Conservation (phyloP, 2,888 invertebrate genomes). For the Euproctis similis region DNA sequence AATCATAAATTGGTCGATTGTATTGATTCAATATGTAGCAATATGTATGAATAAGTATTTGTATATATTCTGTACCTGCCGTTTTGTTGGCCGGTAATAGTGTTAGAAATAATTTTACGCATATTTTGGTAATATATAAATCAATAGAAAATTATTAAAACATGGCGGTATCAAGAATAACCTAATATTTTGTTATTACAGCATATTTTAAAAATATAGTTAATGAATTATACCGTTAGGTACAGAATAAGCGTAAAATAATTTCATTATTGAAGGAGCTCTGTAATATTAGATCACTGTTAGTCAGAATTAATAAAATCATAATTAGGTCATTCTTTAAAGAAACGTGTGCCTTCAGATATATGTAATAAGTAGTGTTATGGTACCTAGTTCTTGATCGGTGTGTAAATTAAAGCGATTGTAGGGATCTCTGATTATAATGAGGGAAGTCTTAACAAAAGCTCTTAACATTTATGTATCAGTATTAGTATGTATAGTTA, state of each 20-base stretch:
- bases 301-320: constrained; percentile 16
- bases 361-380: constrained; percentile 55
- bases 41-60: constrained; percentile 7
- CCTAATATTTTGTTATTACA: no score
- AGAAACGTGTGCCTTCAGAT: constrained; percentile 70
- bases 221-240: no score
- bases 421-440: constrained; percentile 31
- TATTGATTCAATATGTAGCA: background rate
- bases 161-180: no score
- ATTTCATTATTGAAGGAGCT: constrained; percentile 15
- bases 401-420: constrained; percentile 46
- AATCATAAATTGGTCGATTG: background rate
- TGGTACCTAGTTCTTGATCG: constrained; percentile 49
- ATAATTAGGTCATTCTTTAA: constrained; percentile 56
- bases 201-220: no score
- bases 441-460: constrained; percentile 1
- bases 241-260: constrained; percentile 16
- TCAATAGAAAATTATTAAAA: no score
- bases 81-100: constrained; percentile 16
- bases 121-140: constrained; percentile 1
- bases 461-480: no score
- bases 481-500: no score
- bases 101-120: constrained; percentile 16
- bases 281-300: constrained; percentile 14
- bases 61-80: constrained; percentile 8